Conservation (phyloP, 2,888 invertebrate genomes). For the Dendrolimus pini region DNA sequence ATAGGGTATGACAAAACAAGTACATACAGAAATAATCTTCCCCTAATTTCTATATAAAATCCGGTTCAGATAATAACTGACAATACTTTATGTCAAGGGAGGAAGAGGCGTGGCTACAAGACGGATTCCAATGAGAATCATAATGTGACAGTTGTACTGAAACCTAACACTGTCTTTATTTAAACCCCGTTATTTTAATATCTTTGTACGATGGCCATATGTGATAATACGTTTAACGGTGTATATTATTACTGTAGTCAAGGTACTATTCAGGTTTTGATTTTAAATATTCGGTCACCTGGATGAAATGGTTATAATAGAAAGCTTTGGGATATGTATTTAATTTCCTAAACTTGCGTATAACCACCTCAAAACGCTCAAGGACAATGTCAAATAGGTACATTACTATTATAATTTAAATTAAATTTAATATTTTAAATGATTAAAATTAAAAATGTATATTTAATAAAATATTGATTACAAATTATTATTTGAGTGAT, state of each 20-base stretch:
- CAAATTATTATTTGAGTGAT: too few relatives aligned
- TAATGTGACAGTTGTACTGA: conserved; percentile 35
- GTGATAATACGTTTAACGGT: neutral
- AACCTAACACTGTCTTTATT: conserved; percentile 46
- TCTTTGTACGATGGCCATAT: neutral
- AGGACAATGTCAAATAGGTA: too few relatives aligned
- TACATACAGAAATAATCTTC: neutral
- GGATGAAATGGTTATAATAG: too few relatives aligned
- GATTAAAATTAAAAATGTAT: too few relatives aligned
- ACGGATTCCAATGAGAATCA: conserved; percentile 53
- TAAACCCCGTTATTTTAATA: conserved; percentile 3
- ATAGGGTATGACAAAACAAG: neutral
- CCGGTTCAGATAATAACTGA: conserved; percentile 38
- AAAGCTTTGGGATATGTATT: too few relatives aligned
- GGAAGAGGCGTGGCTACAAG: conserved; percentile 69
- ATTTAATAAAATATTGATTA: too few relatives aligned
- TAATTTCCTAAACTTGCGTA: too few relatives aligned
- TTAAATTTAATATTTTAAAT: too few relatives aligned
- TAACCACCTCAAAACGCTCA: too few relatives aligned
- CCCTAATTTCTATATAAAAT: conserved; percentile 1
- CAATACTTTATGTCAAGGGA: conserved; percentile 33
- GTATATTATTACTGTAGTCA: neutral
- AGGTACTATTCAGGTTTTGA: neutral
- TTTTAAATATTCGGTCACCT: neutral
- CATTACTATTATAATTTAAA: too few relatives aligned